Percentiles rank a stretch among this genome's conserved stretches.
phyloP scores from a whole-genome alignment of 2,113 vertebrate genomes.

The Anhinga anhinga region DNA sequence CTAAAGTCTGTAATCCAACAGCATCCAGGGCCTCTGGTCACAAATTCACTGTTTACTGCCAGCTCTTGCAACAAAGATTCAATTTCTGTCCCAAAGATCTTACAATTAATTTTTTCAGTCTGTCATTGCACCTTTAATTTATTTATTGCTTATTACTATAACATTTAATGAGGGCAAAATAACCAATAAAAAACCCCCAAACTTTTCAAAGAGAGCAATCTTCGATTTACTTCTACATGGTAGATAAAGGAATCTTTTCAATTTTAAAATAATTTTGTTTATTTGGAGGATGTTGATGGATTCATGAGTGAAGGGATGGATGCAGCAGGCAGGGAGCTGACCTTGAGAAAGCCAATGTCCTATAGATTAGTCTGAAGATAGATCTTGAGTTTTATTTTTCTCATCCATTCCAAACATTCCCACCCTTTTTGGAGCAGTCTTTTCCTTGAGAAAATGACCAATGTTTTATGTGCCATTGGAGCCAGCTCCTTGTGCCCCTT shows the following conservation, averaged over 20 bases:
- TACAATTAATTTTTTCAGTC: neutral
- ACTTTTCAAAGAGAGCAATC: neutral
- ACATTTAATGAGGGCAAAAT: neutral
- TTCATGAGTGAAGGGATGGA: neutral
- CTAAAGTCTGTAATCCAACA: neutral
- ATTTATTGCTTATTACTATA: neutral
- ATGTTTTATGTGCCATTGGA: neutral
- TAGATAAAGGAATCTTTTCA: neutral
- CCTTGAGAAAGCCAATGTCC: neutral
- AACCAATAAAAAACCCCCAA: neutral
- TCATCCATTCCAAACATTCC: neutral
- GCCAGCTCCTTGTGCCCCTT: neutral
- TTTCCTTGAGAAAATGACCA: neutral
- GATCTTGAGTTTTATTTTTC: neutral
- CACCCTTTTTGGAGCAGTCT: neutral
- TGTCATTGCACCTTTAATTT: neutral
- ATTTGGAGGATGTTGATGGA: neutral
- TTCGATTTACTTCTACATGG: neutral
- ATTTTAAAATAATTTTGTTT: neutral
- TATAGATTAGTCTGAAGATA: neutral
- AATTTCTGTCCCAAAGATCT: neutral
- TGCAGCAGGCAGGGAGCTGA: neutral
- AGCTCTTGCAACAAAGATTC: neutral
- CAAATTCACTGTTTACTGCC: neutral
- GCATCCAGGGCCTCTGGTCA: neutral